These are phyloP conservation scores for Mythimna albipuncta DNA, from an alignment of 2,888 invertebrate genomes.

Conservation along the genomic window DNA sequence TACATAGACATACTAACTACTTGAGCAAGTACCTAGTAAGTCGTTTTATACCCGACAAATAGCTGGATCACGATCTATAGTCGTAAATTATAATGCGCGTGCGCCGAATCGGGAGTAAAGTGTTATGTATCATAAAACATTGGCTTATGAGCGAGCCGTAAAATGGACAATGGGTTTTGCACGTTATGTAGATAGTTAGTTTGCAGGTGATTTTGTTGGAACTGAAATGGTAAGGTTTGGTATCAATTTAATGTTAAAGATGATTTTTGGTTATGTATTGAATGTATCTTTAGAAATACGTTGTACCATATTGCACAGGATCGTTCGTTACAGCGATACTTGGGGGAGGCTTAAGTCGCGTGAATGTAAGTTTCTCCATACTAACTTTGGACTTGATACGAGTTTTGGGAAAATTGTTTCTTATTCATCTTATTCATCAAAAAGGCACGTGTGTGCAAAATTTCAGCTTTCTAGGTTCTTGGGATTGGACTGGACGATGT, in stretches of 20 bases:
- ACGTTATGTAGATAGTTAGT: slow-evolving; percentile 22
- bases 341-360: too few species aligned
- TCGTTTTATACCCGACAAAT: slow-evolving; percentile 67
- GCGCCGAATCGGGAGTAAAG: slow-evolving; percentile 58
- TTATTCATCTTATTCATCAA: too few species aligned
- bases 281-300: too few species aligned
- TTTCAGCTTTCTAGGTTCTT: too few species aligned
- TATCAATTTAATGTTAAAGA: background rate
- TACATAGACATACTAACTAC: background rate
- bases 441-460: too few species aligned
- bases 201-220: slow-evolving; percentile 46
- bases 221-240: slow-evolving; percentile 24
- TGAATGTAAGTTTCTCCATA: too few species aligned
- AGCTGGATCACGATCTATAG: slow-evolving; percentile 73
- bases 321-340: too few species aligned
- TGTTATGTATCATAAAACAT: slow-evolving; percentile 70
- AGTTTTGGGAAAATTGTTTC: too few species aligned
- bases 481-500: too few species aligned
- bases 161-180: slow-evolving; percentile 54
- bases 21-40: background rate
- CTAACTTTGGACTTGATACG: too few species aligned
- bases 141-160: slow-evolving; percentile 50
- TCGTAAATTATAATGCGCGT: slow-evolving; percentile 66
- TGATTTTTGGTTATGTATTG: too few species aligned
- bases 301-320: too few species aligned